A percentile compares a stretch with the other conserved stretches of the same genome.
Evolutionary conservation across 2,888 invertebrate genomes (phyloP).

Genomic region (Drosophila hamatofila): DNA sequence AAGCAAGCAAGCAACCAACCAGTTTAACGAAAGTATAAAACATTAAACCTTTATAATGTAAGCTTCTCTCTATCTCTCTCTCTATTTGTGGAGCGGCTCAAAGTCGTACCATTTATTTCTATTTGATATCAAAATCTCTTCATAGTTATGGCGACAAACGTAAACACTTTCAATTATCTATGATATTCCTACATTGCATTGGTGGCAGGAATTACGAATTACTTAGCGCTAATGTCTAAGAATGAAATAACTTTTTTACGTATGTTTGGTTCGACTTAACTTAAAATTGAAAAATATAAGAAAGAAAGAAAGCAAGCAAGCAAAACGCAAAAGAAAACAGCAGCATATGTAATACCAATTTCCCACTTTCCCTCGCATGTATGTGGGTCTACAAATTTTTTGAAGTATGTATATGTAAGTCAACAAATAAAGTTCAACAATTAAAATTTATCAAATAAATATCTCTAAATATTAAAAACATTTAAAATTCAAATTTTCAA

Average conservation of each 20-base stretch:
- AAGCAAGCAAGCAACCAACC: constrained; percentile 56
- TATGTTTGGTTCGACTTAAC: constrained; percentile 58
- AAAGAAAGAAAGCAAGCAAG: constrained; percentile 22
- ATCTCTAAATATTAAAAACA: background rate
- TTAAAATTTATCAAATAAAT: constrained; percentile 55
- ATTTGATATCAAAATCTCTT: constrained; percentile 63
- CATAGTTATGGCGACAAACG: constrained; percentile 74
- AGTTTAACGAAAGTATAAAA: constrained; percentile 62
- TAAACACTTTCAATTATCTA: constrained; percentile 56
- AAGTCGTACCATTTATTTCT: constrained; percentile 72
- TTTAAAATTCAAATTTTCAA: background rate
- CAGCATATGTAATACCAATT: constrained; percentile 63
- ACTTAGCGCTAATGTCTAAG: constrained; percentile 67
- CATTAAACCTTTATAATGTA: constrained; percentile 53
- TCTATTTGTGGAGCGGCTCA: constrained; percentile 60
- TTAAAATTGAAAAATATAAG: constrained; percentile 24
- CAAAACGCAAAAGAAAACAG: constrained; percentile 8
- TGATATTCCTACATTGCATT: constrained; percentile 62
- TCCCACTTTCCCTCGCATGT: constrained; percentile 67
- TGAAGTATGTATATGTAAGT: constrained; percentile 77
- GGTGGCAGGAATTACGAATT: constrained; percentile 48
- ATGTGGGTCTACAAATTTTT: constrained; percentile 68
- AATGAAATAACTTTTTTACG: constrained; percentile 48
- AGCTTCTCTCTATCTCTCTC: constrained; percentile 62
- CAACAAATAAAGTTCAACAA: constrained; percentile 78